Evolutionary conservation across 2,888 invertebrate genomes (phyloP).

Genomic region (Drosophila antonietae): DNA sequence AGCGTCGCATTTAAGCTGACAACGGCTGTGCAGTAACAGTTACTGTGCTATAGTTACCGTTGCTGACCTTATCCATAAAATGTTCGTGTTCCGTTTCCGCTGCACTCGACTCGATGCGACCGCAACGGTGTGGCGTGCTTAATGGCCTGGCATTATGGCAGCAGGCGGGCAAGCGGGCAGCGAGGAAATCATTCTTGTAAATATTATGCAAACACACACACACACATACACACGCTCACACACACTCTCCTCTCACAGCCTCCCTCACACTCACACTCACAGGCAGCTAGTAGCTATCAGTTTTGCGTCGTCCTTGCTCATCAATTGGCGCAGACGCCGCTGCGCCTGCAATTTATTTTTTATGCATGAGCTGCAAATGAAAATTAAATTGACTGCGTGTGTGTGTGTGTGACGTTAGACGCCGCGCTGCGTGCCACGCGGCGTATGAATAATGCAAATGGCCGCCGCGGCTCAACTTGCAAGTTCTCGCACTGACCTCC

Average conservation of each 20-base stretch:
- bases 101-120: constrained; percentile 64
- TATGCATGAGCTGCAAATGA: constrained; percentile 73
- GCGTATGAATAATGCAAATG: constrained; percentile 65
- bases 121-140: constrained; percentile 60
- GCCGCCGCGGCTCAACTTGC: constrained; percentile 42
- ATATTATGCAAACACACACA: constrained; percentile 44
- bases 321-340: constrained; percentile 36
- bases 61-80: constrained; percentile 33
- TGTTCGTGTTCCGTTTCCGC: constrained; percentile 58
- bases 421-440: constrained; percentile 32
- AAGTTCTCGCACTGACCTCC: constrained; percentile 54
- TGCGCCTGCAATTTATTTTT: constrained; percentile 62
- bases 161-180: background rate
- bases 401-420: constrained; percentile 47
- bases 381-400: constrained; percentile 69
- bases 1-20: background rate
- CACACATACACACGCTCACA: constrained; percentile 9
- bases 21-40: constrained; percentile 5
- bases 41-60: background rate
- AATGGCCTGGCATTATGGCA: constrained; percentile 57
- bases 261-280: background rate
- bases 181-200: constrained; percentile 63
- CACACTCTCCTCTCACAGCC: background rate
- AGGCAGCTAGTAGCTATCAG: constrained; percentile 41
- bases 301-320: constrained; percentile 34